Percentiles rank a stretch among this genome's conserved stretches.
These are phyloP conservation scores for Colletes collaris DNA, from an alignment of 2,888 invertebrate species.

Conservation along the genomic window DNA sequence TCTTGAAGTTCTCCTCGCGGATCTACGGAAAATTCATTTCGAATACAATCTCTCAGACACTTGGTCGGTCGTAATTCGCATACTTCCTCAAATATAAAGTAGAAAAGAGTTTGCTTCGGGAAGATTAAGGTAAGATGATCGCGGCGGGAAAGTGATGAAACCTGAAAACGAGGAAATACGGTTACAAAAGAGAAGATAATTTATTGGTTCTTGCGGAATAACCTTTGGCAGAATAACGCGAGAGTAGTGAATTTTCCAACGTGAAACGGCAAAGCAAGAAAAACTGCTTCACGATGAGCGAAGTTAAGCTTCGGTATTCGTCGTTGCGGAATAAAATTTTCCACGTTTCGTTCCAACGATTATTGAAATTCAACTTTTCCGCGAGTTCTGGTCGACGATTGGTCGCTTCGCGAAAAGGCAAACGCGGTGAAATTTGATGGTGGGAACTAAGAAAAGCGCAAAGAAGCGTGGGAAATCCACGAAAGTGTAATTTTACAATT, in stretches of 20 bases:
- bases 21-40: not conserved
- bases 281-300: too few relatives aligned
- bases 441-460: too few relatives aligned
- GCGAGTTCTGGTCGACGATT: too few relatives aligned
- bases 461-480: not conserved
- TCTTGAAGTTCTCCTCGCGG: too few relatives aligned
- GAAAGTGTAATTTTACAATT: not conserved
- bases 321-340: too few relatives aligned
- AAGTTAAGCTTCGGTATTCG: too few relatives aligned
- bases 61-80: not conserved
- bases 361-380: too few relatives aligned
- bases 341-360: too few relatives aligned
- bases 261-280: not conserved
- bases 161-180: not conserved
- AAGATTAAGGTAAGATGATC: not conserved
- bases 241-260: not conserved
- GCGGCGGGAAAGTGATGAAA: not conserved
- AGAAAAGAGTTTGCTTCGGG: not conserved
- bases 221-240: not conserved
- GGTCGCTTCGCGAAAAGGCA: too few relatives aligned
- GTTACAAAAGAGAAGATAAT: constrained; percentile 9
- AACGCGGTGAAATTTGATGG: not conserved
- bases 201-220: constrained; percentile 10
- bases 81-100: not conserved
- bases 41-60: not conserved